Percentiles rank a stretch among this genome's conserved stretches.
Evolutionary conservation across 2,113 vertebrate species (phyloP).

Genomic region (Alectura lathami): DNA sequence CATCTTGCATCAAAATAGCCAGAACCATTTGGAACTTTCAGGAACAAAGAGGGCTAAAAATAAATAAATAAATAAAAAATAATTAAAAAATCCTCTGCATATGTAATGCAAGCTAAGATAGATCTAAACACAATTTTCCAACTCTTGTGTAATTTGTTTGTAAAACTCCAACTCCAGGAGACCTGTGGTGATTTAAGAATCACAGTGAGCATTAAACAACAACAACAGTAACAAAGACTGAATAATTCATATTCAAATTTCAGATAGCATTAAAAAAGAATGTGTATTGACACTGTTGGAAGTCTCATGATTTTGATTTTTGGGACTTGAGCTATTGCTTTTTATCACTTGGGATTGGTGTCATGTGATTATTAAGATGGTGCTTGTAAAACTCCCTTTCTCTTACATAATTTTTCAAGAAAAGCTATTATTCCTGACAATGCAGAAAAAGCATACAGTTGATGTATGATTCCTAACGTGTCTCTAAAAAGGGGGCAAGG

Average conservation of each 20-base stretch:
- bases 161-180: background rate
- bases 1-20: background rate
- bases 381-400: conserved; percentile 1
- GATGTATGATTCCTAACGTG: conserved; percentile 25
- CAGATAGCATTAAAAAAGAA: background rate
- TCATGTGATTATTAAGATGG: background rate
- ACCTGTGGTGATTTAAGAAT: background rate
- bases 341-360: background rate
- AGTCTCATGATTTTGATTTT: background rate
- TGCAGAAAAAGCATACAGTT: background rate
- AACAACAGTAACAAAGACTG: background rate
- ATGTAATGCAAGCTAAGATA: background rate
- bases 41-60: background rate
- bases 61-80: too few species aligned
- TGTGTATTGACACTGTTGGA: background rate
- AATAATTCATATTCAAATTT: background rate
- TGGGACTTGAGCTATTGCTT: background rate
- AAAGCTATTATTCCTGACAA: conserved; percentile 10
- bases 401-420: background rate
- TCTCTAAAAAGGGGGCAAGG: conserved; percentile 51
- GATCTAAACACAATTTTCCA: background rate
- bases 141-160: background rate
- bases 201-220: background rate
- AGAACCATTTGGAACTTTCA: background rate
- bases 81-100: background rate